A percentile compares a stretch with the other conserved stretches of the same genome.
Conservation (phyloP, 2,113 vertebrate genomes). For the Hypanus sabinus region DNA sequence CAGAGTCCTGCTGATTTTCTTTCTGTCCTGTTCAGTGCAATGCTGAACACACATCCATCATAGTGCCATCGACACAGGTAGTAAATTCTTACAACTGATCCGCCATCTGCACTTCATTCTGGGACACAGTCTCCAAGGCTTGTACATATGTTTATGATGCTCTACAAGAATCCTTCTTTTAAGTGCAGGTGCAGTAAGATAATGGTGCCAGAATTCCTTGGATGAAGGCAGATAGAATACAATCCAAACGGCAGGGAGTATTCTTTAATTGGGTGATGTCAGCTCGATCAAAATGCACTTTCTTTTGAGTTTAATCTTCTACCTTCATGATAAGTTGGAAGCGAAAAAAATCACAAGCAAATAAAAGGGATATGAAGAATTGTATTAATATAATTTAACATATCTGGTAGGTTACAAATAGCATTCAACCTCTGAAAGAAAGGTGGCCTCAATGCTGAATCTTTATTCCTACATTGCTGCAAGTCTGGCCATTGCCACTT, state of each 20-base stretch:
- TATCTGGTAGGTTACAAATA: background rate
- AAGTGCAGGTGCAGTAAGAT: background rate
- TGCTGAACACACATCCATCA: background rate
- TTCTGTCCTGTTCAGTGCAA: background rate
- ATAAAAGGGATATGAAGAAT: background rate
- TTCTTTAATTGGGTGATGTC: constrained; percentile 12
- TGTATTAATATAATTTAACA: background rate
- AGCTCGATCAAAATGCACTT: background rate
- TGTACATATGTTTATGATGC: background rate
- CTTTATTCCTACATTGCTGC: background rate
- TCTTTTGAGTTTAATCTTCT: background rate
- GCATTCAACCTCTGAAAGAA: background rate
- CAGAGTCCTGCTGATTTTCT: background rate
- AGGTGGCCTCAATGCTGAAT: background rate
- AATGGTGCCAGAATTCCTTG: background rate
- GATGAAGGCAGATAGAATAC: background rate
- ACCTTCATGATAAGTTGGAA: background rate
- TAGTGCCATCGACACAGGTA: background rate
- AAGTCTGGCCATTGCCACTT: background rate
- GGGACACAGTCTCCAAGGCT: background rate
- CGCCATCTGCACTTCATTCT: background rate
- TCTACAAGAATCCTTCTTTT: background rate
- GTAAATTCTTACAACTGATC: background rate
- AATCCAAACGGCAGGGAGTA: background rate
- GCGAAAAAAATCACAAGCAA: background rate